Evolutionary conservation across 2,888 invertebrate species (phyloP), one percentile per base, ranked within the genome.

Genomic region (Napeogenes inachia): DNA sequence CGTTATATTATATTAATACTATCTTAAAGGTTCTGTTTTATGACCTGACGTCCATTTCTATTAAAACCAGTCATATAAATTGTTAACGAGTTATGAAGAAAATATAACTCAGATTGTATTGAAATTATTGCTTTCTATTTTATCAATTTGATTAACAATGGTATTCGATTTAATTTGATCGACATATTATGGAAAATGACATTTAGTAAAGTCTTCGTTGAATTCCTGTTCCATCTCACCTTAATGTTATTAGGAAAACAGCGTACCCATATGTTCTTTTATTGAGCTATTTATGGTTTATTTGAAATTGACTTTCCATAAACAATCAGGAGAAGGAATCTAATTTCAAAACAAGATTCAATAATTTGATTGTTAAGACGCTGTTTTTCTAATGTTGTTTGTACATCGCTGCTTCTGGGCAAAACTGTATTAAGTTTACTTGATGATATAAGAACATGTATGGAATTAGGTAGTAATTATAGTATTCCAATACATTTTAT

Each of bases 1-100:
- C 60, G 64, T 71, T 69, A 71, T 68, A 66, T 71, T 71, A 86
- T 77, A 80, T 85, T 84, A 82, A 78, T 74, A 81, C 85, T 87
- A 87, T 79, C 77, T 78, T 80, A 81, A 59, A 46, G 60, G 53
- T 66, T 65, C 56, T 61, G 64, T 62, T 69, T 69, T 66, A 68
- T 73, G 74, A 75, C 70, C 64, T 71, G 69, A 67, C 69, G 63
- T 72, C 74, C 71, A 71, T 70, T 70, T 68, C 70, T 75, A 68
- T 61, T 57, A 56, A 50, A 60, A 60, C 50, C 50, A 50, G 50
- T 50, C 50, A 30, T 50, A 12, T 30, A 10, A 42, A 42, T 42
- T 42, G 21, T 50, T 50, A 3, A 50, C 30, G 50, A 12, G 6
- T 50, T 50, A 50, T 50, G 50, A 50, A 50, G 8, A 50, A 30